A percentile compares a stretch with the other conserved stretches of the same genome.
phyloP scores from a whole-genome alignment of 2,888 invertebrate species.

The Stenodera caucasica region DNA sequence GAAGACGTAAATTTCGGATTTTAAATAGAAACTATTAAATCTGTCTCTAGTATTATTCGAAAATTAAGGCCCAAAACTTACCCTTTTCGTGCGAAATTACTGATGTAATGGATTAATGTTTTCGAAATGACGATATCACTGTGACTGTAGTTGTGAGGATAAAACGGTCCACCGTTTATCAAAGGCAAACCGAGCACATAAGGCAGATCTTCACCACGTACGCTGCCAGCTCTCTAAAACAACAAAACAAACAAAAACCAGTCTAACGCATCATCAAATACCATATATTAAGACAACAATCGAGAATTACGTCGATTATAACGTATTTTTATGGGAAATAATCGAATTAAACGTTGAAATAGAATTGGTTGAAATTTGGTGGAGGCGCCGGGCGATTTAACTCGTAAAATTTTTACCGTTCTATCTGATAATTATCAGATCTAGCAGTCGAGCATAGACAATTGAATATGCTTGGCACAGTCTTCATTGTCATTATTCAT shows the following conservation, averaged over 20 bases:
- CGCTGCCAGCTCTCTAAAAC: conserved; percentile 74
- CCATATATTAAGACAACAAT: too few species aligned
- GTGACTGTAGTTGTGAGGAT: conserved; percentile 77
- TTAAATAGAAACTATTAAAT: conserved; percentile 2
- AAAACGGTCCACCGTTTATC: conserved; percentile 64
- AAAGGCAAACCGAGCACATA: conserved; percentile 83
- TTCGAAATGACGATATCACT: conserved; percentile 77
- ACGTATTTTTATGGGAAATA: too few species aligned
- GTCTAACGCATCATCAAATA: too few species aligned
- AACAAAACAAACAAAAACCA: conserved; percentile 23
- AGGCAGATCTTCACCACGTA: conserved; percentile 84
- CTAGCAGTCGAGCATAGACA: neutral
- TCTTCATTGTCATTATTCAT: neutral
- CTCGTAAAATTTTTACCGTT: too few species aligned
- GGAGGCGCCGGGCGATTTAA: neutral
- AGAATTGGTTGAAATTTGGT: neutral
- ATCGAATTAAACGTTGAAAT: too few species aligned
- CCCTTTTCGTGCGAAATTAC: conserved; percentile 88
- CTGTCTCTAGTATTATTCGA: neutral
- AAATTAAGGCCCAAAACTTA: conserved; percentile 60
- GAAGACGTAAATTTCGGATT: neutral
- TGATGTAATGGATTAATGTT: conserved; percentile 79
- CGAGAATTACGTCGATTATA: neutral
- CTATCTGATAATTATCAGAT: too few species aligned
- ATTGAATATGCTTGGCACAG: neutral